These are phyloP conservation scores for Porites cylindrica DNA, from an alignment of 92 coral and sea anemone species.

Conservation along the genomic window DNA sequence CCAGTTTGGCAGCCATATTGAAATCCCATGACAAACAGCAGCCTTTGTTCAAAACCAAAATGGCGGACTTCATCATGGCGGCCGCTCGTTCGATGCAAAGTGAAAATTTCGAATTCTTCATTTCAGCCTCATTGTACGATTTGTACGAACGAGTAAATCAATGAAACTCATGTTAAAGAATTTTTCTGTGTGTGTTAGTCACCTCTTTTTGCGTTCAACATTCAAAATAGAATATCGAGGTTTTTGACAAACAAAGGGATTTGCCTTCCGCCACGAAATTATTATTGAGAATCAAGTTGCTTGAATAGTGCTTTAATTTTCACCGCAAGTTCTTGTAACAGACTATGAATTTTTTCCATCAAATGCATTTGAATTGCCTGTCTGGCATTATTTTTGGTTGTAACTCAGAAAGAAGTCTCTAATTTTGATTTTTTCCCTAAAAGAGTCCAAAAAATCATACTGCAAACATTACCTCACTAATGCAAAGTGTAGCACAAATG, in stretches of 20 bases:
- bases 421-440: neutral
- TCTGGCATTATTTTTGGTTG: neutral
- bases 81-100: conserved; percentile 67
- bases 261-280: conserved; percentile 44
- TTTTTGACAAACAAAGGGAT: conserved; percentile 32
- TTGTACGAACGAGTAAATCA: neutral
- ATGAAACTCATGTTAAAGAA: neutral
- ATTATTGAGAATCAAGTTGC: conserved; percentile 19
- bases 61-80: conserved; percentile 99
- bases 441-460: neutral
- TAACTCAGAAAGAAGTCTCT: neutral
- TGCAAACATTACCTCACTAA: neutral
- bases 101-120: conserved; percentile 15
- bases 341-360: neutral
- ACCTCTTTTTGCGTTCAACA: neutral
- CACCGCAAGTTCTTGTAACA: neutral
- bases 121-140: neutral
- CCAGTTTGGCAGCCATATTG: conserved; percentile 99
- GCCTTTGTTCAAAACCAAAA: conserved; percentile 95
- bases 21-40: conserved; percentile 94
- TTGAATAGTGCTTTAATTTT: conserved; percentile 17
- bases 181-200: conserved; percentile 6
- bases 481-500: neutral
- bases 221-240: conserved; percentile 24
- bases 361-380: neutral